Base-by-base conservation (phyloP, 2,888 invertebrate species). In the Syrphus vitripennis region DNA sequence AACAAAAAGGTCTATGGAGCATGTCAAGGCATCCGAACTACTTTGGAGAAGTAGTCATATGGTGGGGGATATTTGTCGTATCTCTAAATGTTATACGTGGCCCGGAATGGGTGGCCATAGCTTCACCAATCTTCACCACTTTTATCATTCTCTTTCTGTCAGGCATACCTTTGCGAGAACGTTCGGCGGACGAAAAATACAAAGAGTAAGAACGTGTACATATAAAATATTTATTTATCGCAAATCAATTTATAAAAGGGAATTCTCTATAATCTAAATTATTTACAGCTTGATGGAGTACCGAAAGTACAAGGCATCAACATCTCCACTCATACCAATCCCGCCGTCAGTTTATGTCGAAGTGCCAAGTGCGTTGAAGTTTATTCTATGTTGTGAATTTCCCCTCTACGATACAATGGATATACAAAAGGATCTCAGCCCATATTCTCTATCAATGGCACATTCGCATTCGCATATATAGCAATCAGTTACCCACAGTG, bases 21-120 rank as follows among this genome's bases (percentile, higher is more conserved):
- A 92, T 97, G 53, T 98, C 98, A 0, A 94, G 98, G 83, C 98
- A 98, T 93, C 98, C 98, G 0, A 98, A 98, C 92, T 98, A 98
- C 91, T 98, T 98, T 91, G 98, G 98, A 0, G 98, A 98, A 93
- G 97, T 98, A 12, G 94, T 97, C 0, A 94, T 98, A 16, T 98
- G 98, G 98, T 97, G 98, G 96, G 98, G 98, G 4, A 96, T 98
- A 89, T 98, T 98, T 91, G 95, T 97, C 69, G 96, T 98, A 91
- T 97, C 97, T 0, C 92, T 97, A 40, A 97, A 97, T 91, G 96
- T 98, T 19, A 95, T 98, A 89, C 95, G 96, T 89, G 97, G 97
- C 19, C 93, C 95, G 37, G 97, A 98, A 93, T 98, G 97, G 96
- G 94, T 97, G 29, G 97, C 96, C 10, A 95, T 97, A 88, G 94